These are phyloP conservation scores for Caenorhabditis zanzibari DNA, from an alignment of 2,888 invertebrate species.

Conservation along the genomic window DNA sequence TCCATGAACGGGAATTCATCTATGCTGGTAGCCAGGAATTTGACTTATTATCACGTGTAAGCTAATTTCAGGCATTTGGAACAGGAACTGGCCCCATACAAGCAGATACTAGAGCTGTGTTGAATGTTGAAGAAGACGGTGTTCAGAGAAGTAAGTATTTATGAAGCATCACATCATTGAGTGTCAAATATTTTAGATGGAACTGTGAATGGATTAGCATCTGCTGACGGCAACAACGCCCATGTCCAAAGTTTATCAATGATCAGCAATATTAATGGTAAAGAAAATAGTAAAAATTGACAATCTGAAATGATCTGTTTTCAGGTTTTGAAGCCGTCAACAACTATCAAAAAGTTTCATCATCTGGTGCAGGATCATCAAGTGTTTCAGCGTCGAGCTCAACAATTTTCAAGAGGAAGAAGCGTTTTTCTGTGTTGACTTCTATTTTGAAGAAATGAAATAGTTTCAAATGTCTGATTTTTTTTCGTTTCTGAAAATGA, in stretches of 20 bases:
- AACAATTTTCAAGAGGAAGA: conserved; percentile 65
- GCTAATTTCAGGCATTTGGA: conserved; percentile 46
- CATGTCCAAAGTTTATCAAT: conserved; percentile 69
- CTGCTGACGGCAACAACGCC: conserved; percentile 70
- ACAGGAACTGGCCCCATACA: conserved; percentile 62
- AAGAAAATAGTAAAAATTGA: too few species aligned
- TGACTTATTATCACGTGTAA: too few species aligned
- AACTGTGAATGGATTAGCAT: conserved; percentile 65
- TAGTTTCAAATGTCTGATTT: neutral
- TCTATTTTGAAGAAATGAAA: conserved; percentile 31
- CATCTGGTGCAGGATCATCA: conserved; percentile 67
- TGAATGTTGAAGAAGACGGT: conserved; percentile 60
- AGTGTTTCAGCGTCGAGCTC: conserved; percentile 68
- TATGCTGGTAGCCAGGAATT: conserved; percentile 54
- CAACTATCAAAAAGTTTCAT: conserved; percentile 70
- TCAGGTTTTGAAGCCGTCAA: conserved; percentile 70
- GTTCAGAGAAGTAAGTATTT: conserved; percentile 45
- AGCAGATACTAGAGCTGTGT: conserved; percentile 63
- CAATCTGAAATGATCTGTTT: neutral
- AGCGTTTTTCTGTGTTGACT: conserved; percentile 44
- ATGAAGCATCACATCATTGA: neutral
- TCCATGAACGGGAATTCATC: conserved; percentile 66
- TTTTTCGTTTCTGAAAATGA: neutral
- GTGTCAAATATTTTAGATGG: too few species aligned
- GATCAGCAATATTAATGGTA: conserved; percentile 69